Base-by-base conservation (phyloP, 2,113 vertebrate genomes). In the Clupea harengus region DNA sequence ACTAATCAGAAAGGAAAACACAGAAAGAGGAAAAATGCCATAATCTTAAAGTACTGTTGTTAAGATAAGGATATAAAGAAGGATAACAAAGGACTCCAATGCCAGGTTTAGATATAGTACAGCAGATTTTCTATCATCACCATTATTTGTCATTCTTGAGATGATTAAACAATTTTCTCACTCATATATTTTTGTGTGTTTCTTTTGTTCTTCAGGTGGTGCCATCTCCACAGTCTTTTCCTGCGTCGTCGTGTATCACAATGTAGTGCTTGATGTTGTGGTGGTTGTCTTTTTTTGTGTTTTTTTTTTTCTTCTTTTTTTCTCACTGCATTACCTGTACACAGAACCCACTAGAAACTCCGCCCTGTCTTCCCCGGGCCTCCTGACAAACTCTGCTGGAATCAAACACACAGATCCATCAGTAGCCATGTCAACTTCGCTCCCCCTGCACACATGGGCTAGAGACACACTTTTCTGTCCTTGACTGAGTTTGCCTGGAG, bases 321-420 rank as follows among this genome's bases (percentile, higher is more conserved):
- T 15, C 32, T 78, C 72, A 78, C 72, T 78, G 72, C 92, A 94
- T 97, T 96, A 96, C 95, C 96, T 96, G 91, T 95, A 93, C 90
- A 87, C 93, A 95, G 95, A 95, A 90, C 93, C 95, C 85, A 89
- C 97, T 95, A 97, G 95, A 97, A 97, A 96, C 95, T 97, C 95
- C 95, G 94, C 92, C 96, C 96, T 87, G 96, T 95, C 95, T 97
- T 97, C 94, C 96, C 95, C 88, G 95, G 96, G 95, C 96, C 97
- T 97, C 96, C 97, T 95, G 97, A 96, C 94, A 97, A 96, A 96
- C 95, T 96, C 97, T 97, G 95, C 89, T 86, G 91, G 50, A 86
- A 89, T 85, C 84, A 90, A 90, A 90, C 86, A 91, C 44, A 83
- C 82, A 84, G 4, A 32, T 39, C 81, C 87, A 54, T 86, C 39